Percentiles rank a stretch among this genome's conserved stretches.
phyloP scores from a whole-genome alignment of 2,888 invertebrate species.

The Balanococcus diminutus region DNA sequence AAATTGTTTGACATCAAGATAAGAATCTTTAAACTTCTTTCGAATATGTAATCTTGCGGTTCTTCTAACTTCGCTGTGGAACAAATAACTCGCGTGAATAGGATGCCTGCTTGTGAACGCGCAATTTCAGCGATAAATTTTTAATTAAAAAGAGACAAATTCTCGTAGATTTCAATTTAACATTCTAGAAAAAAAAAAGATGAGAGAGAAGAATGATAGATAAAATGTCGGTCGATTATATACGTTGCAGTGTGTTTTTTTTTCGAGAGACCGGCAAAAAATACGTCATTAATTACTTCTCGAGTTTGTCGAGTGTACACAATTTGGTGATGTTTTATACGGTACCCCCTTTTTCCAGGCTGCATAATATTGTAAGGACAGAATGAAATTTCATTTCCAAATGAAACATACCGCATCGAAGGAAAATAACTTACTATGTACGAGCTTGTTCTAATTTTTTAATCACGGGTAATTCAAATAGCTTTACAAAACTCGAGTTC shows the following conservation, averaged over 20 bases:
- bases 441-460: neutral
- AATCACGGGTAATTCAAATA: slow-evolving; percentile 5
- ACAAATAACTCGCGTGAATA: slow-evolving; percentile 14
- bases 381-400: slow-evolving; percentile 9
- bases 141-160: slow-evolving; percentile 31
- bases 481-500: neutral
- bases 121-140: slow-evolving; percentile 31
- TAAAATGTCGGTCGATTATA: slow-evolving; percentile 47
- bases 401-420: neutral
- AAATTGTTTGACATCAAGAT: slow-evolving; percentile 66
- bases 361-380: neutral
- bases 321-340: neutral
- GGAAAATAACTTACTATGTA: neutral
- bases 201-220: slow-evolving; percentile 24
- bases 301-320: slow-evolving; percentile 8
- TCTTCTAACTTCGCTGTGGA: slow-evolving; percentile 33
- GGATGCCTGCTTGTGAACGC: slow-evolving; percentile 7
- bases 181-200: neutral
- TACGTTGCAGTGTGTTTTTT: slow-evolving; percentile 29
- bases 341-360: neutral
- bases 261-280: neutral
- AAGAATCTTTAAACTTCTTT: slow-evolving; percentile 65
- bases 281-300: slow-evolving; percentile 13
- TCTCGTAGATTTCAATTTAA: slow-evolving; percentile 12
- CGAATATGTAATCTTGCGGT: slow-evolving; percentile 59